Percentiles rank a stretch among this genome's conserved stretches.
Conservation (phyloP, 2,113 vertebrate species). For the Gadus chalcogrammus region DNA sequence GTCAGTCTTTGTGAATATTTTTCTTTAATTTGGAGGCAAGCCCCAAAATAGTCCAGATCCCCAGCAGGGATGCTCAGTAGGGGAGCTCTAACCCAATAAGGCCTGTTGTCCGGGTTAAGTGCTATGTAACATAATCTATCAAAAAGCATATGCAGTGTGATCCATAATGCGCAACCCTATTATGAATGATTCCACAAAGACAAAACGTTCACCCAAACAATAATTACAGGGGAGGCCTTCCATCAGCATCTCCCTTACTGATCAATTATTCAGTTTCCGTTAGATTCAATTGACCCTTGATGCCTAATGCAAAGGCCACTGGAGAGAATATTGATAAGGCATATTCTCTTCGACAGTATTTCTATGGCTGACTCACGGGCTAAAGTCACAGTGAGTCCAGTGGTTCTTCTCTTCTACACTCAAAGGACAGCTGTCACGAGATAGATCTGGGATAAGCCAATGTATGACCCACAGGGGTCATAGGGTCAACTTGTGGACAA, state of each 20-base stretch:
- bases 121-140: too few species aligned
- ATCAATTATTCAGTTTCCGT: not conserved
- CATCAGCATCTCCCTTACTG: not conserved
- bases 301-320: not conserved
- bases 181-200: too few species aligned
- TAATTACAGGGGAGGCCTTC: not conserved
- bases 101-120: too few species aligned
- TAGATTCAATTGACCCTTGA: not conserved
- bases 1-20: too few species aligned
- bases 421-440: not conserved
- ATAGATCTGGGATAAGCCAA: not conserved
- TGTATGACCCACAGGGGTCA: constrained; percentile 1
- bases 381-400: constrained; percentile 12
- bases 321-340: not conserved
- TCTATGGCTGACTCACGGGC: constrained; percentile 28
- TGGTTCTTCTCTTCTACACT: constrained; percentile 8
- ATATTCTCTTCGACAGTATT: constrained; percentile 60
- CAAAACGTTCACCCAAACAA: not conserved
- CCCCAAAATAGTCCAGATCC: not conserved
- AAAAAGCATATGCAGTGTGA: too few species aligned
- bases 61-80: not conserved
- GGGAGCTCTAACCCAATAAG: too few species aligned
- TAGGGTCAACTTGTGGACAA: not conserved
- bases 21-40: not conserved
- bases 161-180: too few species aligned